Evolutionary conservation across 92 coral and sea anemone genomes (phyloP).

Genomic region (Zoanthus gigantus): DNA sequence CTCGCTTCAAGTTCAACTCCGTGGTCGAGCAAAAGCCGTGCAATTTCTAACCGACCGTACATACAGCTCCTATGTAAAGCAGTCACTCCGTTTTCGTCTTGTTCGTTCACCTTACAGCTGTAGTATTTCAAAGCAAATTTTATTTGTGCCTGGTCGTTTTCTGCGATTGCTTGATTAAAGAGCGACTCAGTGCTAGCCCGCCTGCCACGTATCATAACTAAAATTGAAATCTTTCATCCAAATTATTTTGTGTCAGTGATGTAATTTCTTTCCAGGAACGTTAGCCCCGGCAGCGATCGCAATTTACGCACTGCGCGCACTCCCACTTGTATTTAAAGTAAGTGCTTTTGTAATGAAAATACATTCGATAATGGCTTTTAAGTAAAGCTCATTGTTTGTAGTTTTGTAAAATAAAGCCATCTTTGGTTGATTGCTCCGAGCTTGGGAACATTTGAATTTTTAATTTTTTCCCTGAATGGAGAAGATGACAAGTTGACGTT

Average conservation of each 20-base stretch:
- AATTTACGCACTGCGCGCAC: conserved; percentile 13
- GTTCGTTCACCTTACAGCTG: conserved; percentile 74
- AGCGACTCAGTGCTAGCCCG: conserved; percentile 58
- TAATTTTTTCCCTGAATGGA: conserved; percentile 42
- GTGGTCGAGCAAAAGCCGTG: conserved; percentile 73
- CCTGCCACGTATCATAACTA: conserved; percentile 34
- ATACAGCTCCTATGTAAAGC: conserved; percentile 83
- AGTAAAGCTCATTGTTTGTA: conserved; percentile 50
- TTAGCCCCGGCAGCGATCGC: background rate
- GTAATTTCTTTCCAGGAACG: conserved; percentile 16
- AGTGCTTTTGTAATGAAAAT: conserved; percentile 53
- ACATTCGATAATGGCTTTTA: conserved; percentile 40
- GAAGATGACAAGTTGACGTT: conserved; percentile 7
- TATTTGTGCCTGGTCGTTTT: conserved; percentile 80
- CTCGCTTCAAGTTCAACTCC: conserved; percentile 83
- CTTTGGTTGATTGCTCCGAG: conserved; percentile 38
- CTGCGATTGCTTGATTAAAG: conserved; percentile 80
- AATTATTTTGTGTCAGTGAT: background rate
- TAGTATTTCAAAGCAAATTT: conserved; percentile 76
- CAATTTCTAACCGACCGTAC: conserved; percentile 78
- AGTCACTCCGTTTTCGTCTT: conserved; percentile 84
- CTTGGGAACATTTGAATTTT: conserved; percentile 31
- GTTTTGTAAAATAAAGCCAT: conserved; percentile 29
- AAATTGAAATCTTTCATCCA: background rate
- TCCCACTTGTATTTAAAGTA: conserved; percentile 40